Evolutionary conservation across 2,888 invertebrate species (phyloP).

Genomic region (Xestia rhomboidea): DNA sequence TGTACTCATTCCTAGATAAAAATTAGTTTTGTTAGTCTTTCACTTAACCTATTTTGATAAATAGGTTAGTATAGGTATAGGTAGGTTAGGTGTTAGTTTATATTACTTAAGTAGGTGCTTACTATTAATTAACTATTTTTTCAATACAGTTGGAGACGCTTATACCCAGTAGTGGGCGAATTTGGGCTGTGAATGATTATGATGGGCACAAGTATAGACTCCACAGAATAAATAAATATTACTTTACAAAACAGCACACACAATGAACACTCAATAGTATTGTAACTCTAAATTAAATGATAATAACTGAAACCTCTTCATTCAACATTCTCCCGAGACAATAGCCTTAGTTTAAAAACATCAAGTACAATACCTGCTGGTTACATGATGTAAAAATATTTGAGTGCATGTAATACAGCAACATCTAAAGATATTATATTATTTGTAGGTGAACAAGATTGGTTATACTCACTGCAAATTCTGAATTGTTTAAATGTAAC

Average conservation of each 20-base stretch:
- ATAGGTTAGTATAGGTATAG: too few relatives aligned
- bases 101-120: neutral
- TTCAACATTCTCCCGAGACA: conserved; percentile 7
- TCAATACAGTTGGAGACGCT: neutral
- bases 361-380: neutral
- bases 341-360: conserved; percentile 33
- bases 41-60: too few relatives aligned
- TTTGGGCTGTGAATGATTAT: neutral
- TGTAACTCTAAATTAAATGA: conserved; percentile 22
- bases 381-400: conserved; percentile 22
- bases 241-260: conserved; percentile 2
- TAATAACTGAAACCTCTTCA: conserved; percentile 7
- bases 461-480: neutral
- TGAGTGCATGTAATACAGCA: neutral
- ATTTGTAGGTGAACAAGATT: neutral
- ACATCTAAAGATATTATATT: neutral
- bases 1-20: too few relatives aligned
- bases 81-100: too few relatives aligned
- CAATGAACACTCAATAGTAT: conserved; percentile 15
- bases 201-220: neutral
- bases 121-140: neutral
- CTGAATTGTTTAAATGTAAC: neutral
- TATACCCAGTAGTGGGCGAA: neutral
- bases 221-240: neutral
- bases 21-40: too few relatives aligned